Conservation (phyloP, 2,797 vertebrate species). For the Nannoperca australis region DNA sequence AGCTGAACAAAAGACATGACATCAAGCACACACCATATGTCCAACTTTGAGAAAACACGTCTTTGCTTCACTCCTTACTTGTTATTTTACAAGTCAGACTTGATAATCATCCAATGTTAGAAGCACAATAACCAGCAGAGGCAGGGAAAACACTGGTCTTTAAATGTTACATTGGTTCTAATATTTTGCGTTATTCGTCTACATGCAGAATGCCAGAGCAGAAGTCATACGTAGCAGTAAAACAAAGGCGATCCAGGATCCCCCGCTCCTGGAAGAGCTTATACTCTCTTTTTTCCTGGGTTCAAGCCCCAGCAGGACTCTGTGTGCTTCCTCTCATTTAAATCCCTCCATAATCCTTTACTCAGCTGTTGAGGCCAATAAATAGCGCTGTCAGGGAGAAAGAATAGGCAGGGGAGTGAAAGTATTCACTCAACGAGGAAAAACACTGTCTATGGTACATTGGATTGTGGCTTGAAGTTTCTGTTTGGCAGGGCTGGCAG, state of each 20-base stretch:
- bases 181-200: conserved; percentile 4
- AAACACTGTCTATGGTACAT: conserved; percentile 16
- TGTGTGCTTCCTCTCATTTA: conserved; percentile 57
- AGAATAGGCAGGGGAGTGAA: conserved; percentile 42
- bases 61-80: not conserved
- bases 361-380: conserved; percentile 62
- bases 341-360: conserved; percentile 68
- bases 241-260: conserved; percentile 21
- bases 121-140: not conserved
- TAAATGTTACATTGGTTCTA: not conserved
- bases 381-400: conserved; percentile 52
- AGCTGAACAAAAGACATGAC: not conserved
- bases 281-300: conserved; percentile 19
- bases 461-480: conserved; percentile 38
- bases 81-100: not conserved
- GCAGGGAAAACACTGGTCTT: not conserved
- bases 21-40: not conserved
- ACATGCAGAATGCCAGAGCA: conserved; percentile 1
- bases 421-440: conserved; percentile 34
- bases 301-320: conserved; percentile 60
- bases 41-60: not conserved
- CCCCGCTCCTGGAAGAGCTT: conserved; percentile 49
- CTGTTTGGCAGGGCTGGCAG: not conserved
- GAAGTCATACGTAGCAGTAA: conserved; percentile 26
- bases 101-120: not conserved